These are phyloP conservation scores for Lithosia quadra DNA, from an alignment of 2,888 invertebrate genomes.

Conservation along the genomic window DNA sequence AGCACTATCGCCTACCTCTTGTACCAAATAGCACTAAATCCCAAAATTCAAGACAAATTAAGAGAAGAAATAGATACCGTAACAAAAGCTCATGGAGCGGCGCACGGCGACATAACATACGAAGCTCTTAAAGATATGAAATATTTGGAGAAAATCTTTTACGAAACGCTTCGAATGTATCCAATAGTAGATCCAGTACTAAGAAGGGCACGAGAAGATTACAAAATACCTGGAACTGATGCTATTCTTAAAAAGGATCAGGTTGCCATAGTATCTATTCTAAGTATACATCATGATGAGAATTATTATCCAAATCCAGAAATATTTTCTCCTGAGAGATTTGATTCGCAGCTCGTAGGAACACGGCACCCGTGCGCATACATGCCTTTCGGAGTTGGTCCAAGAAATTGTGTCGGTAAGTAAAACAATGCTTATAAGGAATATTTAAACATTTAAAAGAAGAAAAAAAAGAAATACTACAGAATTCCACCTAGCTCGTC, in stretches of 20 bases:
- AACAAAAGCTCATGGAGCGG: slow-evolving; percentile 51
- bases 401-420: slow-evolving; percentile 76
- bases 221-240: slow-evolving; percentile 67
- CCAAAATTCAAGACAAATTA: slow-evolving; percentile 68
- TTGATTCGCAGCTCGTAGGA: slow-evolving; percentile 62
- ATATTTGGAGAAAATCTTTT: slow-evolving; percentile 69
- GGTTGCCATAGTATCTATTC: slow-evolving; percentile 60
- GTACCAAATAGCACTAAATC: slow-evolving; percentile 68
- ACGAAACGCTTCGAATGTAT: slow-evolving; percentile 73
- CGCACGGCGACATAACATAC: slow-evolving; percentile 62
- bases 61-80: slow-evolving; percentile 61
- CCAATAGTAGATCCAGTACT: slow-evolving; percentile 72
- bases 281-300: slow-evolving; percentile 73
- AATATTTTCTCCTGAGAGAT: slow-evolving; percentile 79
- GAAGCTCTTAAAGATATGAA: slow-evolving; percentile 68
- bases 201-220: slow-evolving; percentile 64
- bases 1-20: slow-evolving; percentile 69
- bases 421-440: slow-evolving; percentile 12
- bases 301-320: slow-evolving; percentile 74
- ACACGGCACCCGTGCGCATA: slow-evolving; percentile 66
- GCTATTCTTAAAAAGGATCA: slow-evolving; percentile 64
- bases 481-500: too few relatives aligned
- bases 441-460: neutral
- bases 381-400: slow-evolving; percentile 75
- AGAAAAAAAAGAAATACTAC: too few relatives aligned